phyloP scores from a whole-genome alignment of 2,888 invertebrate species.

The Liopterus haemorrhoidalis region DNA sequence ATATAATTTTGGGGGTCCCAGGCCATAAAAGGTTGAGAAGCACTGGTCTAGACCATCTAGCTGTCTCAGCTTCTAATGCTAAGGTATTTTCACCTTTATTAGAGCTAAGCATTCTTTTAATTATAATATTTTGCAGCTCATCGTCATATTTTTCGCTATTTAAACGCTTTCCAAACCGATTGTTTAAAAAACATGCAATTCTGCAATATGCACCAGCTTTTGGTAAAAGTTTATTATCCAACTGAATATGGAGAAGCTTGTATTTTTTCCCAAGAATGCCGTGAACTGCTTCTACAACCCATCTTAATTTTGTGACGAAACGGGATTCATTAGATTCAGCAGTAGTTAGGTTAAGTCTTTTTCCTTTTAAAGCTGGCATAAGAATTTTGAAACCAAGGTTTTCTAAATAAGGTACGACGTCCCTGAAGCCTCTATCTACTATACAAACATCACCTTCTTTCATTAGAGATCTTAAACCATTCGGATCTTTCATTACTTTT shows the following conservation, averaged over 20 bases:
- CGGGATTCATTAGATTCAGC: conserved; percentile 29
- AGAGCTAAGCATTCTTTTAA: conserved; percentile 9
- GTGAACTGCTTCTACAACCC: conserved; percentile 30
- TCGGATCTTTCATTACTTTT: conserved; percentile 24
- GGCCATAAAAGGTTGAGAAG: conserved; percentile 6
- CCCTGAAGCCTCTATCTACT: conserved; percentile 31
- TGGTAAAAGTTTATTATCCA: conserved; percentile 26
- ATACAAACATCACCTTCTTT: conserved; percentile 28
- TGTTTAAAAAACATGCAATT: conserved; percentile 25
- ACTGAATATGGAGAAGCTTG: conserved; percentile 18
- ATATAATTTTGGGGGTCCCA: too few species aligned
- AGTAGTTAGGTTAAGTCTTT: conserved; percentile 29
- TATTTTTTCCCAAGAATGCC: conserved; percentile 26
- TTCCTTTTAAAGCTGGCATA: conserved; percentile 35
- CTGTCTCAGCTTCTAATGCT: conserved; percentile 9
- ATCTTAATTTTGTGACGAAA: conserved; percentile 30
- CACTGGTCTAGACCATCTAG: conserved; percentile 7
- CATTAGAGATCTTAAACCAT: conserved; percentile 26
- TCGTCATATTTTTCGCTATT: conserved; percentile 21
- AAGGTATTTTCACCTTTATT: conserved; percentile 16
- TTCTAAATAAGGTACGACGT: neutral
- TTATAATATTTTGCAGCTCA: conserved; percentile 14
- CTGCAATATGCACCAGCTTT: conserved; percentile 15
- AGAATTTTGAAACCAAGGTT: conserved; percentile 20
- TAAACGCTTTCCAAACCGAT: conserved; percentile 24